Base-by-base conservation (phyloP, 2,797 vertebrate species). In the Acomys russatus region DNA sequence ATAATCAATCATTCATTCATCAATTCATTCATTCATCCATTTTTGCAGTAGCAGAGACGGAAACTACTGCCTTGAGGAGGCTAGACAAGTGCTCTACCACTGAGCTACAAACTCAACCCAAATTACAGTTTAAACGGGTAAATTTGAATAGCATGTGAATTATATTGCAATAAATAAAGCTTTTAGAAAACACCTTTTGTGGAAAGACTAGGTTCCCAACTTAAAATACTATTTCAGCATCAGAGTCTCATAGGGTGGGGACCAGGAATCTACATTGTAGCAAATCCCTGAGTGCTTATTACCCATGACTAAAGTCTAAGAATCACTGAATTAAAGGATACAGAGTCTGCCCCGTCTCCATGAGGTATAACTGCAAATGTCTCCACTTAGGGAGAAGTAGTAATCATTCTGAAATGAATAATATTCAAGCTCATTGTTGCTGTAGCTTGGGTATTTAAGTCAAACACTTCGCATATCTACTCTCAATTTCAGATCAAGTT, bases 221-320 rank as follows among this genome's bases (percentile, higher is more conserved):
- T 92, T 96, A 73, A 95, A 94, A 90, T 87, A 64, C 30, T 77
- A 77, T 89, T 64, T 96, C 83, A 76, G 28, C 54, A 79, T 83
- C 35, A 90, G 59, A 94, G 49, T 83, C 17, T 83, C 20, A 88
- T 71, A 76, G 33, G 35, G 12, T 76, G 12, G 18, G 68, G 23
- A 90, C 38, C 44, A 79, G 4, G 59, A 96, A 76, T 85, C 30
- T 84, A 33, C 56, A 95, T 92, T 91, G 56, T 66, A 71, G 78
- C 33, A 95, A 64, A 92, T 89, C 84, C 28, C 7, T 54, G 9
- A 10, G 59, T 86, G 25, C 82, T 83, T 88, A 64, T 83, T 70
- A 87, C 23, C 18, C 33, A 91, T 20, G 95, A 78, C 59, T 90
- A 17, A 92, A 85, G 54, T 94, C 78, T 94, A 74, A 94, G 82